A percentile compares a stretch with the other conserved stretches of the same genome.
phyloP scores from a whole-genome alignment of 2,113 vertebrate species.

The Engystomops pustulosus region DNA sequence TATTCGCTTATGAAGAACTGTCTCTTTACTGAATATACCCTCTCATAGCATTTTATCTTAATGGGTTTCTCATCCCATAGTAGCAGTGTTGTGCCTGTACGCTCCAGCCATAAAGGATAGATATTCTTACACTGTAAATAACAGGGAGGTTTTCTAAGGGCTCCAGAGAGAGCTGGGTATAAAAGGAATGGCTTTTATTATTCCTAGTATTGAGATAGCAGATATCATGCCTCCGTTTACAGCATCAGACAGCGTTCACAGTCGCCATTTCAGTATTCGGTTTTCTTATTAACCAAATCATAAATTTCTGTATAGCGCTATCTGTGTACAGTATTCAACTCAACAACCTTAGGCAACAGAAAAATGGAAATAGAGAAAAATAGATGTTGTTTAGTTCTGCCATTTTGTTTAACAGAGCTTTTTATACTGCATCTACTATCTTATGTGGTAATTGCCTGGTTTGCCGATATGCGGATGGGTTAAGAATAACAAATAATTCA shows the following conservation, averaged over 20 bases:
- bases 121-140: conserved; percentile 35
- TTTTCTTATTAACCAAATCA: conserved; percentile 51
- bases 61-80: conserved; percentile 10
- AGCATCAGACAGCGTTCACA: conserved; percentile 8
- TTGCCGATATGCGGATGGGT: neutral
- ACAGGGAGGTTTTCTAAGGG: conserved; percentile 17
- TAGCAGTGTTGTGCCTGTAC: neutral
- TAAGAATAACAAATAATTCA: neutral
- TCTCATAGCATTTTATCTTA: neutral
- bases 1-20: neutral
- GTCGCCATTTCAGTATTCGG: conserved; percentile 4
- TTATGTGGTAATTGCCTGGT: neutral
- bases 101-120: conserved; percentile 29
- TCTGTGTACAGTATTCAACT: conserved; percentile 12
- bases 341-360: conserved; percentile 23
- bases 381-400: conserved; percentile 38
- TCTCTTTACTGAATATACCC: neutral
- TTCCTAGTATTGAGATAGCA: conserved; percentile 36
- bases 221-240: conserved; percentile 38
- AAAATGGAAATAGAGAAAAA: conserved; percentile 37
- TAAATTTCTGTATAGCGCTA: conserved; percentile 20
- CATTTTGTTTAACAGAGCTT: conserved; percentile 11
- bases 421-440: conserved; percentile 17
- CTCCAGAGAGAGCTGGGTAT: neutral
- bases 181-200: conserved; percentile 38